Evolutionary conservation across 2,888 invertebrate species (phyloP), one percentile per base, ranked within the genome.

Genomic region (Protodeltote pygarga): DNA sequence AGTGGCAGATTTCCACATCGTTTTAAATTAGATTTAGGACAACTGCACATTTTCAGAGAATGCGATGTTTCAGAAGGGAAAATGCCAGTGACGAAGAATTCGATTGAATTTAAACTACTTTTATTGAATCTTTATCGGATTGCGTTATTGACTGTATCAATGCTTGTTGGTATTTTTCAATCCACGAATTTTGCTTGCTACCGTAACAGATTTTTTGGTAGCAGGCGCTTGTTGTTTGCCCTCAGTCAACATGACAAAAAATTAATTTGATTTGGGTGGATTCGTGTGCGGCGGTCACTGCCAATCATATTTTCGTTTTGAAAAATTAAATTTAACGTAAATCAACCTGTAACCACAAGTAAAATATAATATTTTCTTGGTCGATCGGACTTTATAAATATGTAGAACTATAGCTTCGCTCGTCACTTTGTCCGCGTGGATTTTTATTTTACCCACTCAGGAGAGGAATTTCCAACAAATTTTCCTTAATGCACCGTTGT

Each of bases 21-120:
- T 65, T 75, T 65, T 61, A 83, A 87, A 89, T 87, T 86, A 82
- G 82, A 86, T 89, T 86, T 84, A 77, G 79, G 72, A 73, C 70
- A 80, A 79, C 75, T 79, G 81, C 78, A 80, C 75, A 79, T 73
- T 81, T 77, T 67, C 54, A 59, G 63, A 65, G 75, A 73, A 76
- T 78, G 73, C 79, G 79, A 77, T 78, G 80, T 80, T 82, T 67
- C 70, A 68, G 68, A 79, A 72, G 68, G 73, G 75, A 83, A n/a
- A n/a, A n/a, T n/a, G n/a, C n/a, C n/a, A n/a, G 76, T 81, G 77
- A 72, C 73, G 73, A 80, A 80, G 76, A 79, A 82, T 85, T 81
- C 79, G 67, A 83, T 86, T 83, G 78, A 79, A 83, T 80, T 79
- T 77, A 65, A 73, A 77, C 69, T 81, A 74, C 72, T 77, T 78